Conservation (phyloP, 2,113 vertebrate genomes). For the Pleuronectes platessa region DNA sequence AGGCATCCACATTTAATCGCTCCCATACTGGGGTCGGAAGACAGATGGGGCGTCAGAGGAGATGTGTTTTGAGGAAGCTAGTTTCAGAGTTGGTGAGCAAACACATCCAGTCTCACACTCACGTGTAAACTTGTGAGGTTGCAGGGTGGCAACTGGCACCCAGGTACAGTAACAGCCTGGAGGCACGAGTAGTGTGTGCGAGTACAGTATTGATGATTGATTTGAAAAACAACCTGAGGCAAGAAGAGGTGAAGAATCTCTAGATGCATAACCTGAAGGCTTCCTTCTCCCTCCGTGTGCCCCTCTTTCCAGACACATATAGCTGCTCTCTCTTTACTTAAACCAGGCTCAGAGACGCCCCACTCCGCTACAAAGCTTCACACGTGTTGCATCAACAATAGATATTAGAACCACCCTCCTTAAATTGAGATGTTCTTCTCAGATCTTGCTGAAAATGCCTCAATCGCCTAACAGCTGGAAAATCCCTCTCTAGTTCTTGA, state of each 20-base stretch:
- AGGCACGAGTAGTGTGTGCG: too few species aligned
- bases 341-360: slow-evolving; percentile 34
- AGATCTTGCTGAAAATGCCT: slow-evolving; percentile 34
- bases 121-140: not conserved
- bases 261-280: too few species aligned
- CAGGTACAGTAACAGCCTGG: slow-evolving; percentile 14
- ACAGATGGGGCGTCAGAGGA: not conserved
- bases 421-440: slow-evolving; percentile 26
- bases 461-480: slow-evolving; percentile 14
- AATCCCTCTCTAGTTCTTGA: slow-evolving; percentile 5
- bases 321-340: slow-evolving; percentile 17
- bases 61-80: not conserved
- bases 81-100: not conserved
- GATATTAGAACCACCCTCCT: slow-evolving; percentile 35
- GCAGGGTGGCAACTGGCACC: not conserved
- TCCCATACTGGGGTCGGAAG: slow-evolving; percentile 21
- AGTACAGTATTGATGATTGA: too few species aligned
- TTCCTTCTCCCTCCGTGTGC: too few species aligned
- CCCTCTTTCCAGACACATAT: too few species aligned
- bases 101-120: not conserved
- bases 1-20: slow-evolving; percentile 46
- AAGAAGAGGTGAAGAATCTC: too few species aligned
- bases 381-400: slow-evolving; percentile 21
- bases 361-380: slow-evolving; percentile 37
- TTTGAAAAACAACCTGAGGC: too few species aligned